Percentiles rank a stretch among this genome's conserved stretches.
These are phyloP conservation scores for Apis laboriosa DNA, from an alignment of 1,140 invertebrate genomes.

Conservation along the genomic window DNA sequence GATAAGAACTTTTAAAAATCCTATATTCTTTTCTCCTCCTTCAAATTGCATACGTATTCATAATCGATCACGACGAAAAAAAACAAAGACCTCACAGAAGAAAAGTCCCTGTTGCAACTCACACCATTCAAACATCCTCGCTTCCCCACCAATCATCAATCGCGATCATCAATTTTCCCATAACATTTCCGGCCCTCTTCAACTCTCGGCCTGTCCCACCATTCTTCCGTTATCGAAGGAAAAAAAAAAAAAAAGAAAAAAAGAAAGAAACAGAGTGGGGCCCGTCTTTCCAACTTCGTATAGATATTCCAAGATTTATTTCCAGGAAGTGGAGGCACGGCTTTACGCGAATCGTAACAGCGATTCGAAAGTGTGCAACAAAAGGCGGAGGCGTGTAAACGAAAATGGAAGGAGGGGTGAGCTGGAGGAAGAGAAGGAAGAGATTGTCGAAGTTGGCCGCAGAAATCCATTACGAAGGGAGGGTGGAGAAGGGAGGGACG, in stretches of 20 bases:
- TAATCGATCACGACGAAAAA: too few relatives aligned
- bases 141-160: neutral
- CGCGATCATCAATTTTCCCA: neutral
- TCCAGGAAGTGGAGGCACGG: too few relatives aligned
- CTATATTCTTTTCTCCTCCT: too few relatives aligned
- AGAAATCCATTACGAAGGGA: constrained; percentile 69
- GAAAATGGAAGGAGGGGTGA: neutral
- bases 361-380: neutral
- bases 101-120: too few relatives aligned
- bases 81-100: too few relatives aligned
- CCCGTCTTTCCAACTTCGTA: too few relatives aligned
- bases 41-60: too few relatives aligned
- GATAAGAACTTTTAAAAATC: too few relatives aligned
- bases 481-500: neutral
- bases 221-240: neutral
- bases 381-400: constrained; percentile 12
- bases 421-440: neutral
- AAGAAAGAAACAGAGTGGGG: too few relatives aligned
- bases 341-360: neutral
- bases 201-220: neutral
- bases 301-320: too few relatives aligned
- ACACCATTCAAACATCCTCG: neutral
- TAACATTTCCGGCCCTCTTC: neutral
- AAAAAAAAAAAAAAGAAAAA: neutral
- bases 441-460: constrained; percentile 58